Conservation (phyloP, 1,140 invertebrate genomes). For the Notospermus geniculatus region DNA sequence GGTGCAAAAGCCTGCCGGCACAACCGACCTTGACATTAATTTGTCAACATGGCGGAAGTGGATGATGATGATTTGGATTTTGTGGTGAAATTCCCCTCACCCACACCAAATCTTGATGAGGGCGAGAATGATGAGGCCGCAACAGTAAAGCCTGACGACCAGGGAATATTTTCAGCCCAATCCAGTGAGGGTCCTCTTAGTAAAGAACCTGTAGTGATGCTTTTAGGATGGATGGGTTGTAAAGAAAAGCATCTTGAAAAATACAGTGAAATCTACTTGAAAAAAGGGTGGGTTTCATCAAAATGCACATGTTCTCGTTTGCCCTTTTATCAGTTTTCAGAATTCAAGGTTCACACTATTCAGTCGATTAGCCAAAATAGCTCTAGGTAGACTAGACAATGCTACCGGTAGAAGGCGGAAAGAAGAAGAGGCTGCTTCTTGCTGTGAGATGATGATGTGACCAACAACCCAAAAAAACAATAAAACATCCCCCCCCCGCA, state of each 20-base stretch:
- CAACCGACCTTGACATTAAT: no score
- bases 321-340: neutral
- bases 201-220: constrained; percentile 65
- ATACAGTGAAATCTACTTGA: constrained; percentile 75
- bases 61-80: constrained; percentile 1
- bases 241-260: constrained; percentile 73
- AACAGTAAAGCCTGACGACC: neutral
- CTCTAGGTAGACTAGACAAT: no score
- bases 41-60: neutral
- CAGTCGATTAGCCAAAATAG: neutral
- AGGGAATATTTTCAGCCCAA: neutral
- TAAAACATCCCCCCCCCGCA: no score
- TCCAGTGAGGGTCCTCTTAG: no score
- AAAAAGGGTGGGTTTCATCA: constrained; percentile 63
- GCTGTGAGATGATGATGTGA: no score
- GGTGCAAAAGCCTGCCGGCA: no score
- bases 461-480: no score
- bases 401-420: no score
- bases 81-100: constrained; percentile 1
- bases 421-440: no score
- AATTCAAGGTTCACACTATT: no score
- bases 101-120: constrained; percentile 3
- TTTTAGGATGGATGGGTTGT: constrained; percentile 78
- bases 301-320: no score
- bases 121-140: neutral